A percentile compares a stretch with the other conserved stretches of the same genome.
phyloP scores from a whole-genome alignment of 2,113 vertebrate genomes.

The Hassar affinis region DNA sequence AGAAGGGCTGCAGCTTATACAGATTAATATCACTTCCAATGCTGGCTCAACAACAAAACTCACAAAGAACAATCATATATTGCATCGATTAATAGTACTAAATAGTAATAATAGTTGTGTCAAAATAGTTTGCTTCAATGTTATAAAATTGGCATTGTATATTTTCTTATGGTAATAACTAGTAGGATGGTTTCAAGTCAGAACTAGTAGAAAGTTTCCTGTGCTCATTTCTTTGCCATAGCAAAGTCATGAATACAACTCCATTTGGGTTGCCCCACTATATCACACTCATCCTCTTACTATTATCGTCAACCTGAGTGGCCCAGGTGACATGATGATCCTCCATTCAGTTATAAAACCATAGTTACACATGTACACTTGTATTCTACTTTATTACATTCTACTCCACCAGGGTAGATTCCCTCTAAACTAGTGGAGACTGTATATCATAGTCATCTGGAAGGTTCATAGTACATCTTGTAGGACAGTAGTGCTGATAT shows the following conservation, averaged over 20 bases:
- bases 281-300: not conserved
- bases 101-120: not conserved
- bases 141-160: not conserved
- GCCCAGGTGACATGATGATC: not conserved
- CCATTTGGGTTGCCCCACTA: not conserved
- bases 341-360: not conserved
- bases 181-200: not conserved
- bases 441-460: not conserved
- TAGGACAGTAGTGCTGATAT: not conserved
- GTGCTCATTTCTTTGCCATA: not conserved
- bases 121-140: not conserved
- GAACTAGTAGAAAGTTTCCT: not conserved
- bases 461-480: not conserved
- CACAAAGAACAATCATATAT: not conserved
- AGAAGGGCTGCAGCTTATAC: slow-evolving; percentile 41
- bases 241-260: not conserved
- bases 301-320: not conserved
- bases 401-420: not conserved
- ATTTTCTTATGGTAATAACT: not conserved
- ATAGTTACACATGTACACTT: not conserved
- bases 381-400: not conserved
- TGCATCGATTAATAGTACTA: not conserved
- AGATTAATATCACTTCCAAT: slow-evolving; percentile 35
- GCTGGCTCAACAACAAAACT: not conserved
- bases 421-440: not conserved